phyloP scores from a whole-genome alignment of 2,888 invertebrate genomes.

The Rotaria magnacalcarata region DNA sequence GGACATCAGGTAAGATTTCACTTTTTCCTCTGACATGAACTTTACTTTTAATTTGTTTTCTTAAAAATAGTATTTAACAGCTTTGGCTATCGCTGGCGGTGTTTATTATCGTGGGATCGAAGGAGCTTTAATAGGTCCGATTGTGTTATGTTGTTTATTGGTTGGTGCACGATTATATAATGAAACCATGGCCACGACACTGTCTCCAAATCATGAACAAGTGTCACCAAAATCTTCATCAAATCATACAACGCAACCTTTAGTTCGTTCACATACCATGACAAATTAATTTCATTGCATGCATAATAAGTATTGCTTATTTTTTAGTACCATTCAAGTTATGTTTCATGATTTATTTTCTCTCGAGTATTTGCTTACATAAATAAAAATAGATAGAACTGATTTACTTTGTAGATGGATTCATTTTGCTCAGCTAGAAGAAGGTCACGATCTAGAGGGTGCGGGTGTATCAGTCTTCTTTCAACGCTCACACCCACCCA shows the following conservation, averaged over 20 bases:
- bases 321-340: background rate
- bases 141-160: conserved; percentile 72
- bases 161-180: conserved; percentile 37
- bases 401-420: too few species aligned
- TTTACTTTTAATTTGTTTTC: background rate
- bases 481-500: too few species aligned
- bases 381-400: too few species aligned
- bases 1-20: conserved; percentile 51
- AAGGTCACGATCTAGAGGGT: too few species aligned
- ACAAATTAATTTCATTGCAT: background rate
- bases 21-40: conserved; percentile 66
- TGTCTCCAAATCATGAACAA: background rate
- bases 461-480: too few species aligned
- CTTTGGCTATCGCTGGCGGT: conserved; percentile 91
- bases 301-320: background rate
- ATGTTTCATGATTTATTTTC: background rate
- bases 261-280: background rate
- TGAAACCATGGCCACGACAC: conserved; percentile 13
- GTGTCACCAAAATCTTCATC: background rate
- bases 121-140: conserved; percentile 91
- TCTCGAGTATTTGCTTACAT: too few species aligned
- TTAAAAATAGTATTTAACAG: conserved; percentile 72
- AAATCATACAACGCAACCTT: background rate
- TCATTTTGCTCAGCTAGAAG: too few species aligned
- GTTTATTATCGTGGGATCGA: conserved; percentile 93